These are phyloP conservation scores for Drosophila subsilvestris DNA, from an alignment of 2,888 invertebrate species.

Conservation along the genomic window DNA sequence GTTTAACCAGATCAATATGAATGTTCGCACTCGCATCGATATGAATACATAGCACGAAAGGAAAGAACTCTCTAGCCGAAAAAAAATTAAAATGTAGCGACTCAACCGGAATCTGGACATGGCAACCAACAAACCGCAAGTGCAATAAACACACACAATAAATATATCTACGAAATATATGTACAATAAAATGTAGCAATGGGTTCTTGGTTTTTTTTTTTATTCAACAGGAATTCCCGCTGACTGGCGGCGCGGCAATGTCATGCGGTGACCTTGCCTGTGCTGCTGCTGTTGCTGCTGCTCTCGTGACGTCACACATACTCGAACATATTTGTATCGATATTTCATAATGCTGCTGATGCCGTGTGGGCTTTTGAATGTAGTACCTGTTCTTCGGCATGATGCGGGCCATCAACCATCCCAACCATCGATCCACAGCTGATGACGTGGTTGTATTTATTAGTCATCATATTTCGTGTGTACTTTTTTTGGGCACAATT, in stretches of 20 bases:
- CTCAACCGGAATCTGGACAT: constrained; percentile 48
- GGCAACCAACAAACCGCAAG: constrained; percentile 36
- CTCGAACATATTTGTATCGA: constrained; percentile 24
- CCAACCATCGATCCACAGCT: not conserved
- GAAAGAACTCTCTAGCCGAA: constrained; percentile 14
- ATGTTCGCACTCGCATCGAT: constrained; percentile 1
- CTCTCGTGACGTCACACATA: constrained; percentile 60
- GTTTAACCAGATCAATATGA: constrained; percentile 67
- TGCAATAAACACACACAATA: constrained; percentile 39
- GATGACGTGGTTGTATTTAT: constrained; percentile 12
- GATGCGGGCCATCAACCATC: constrained; percentile 32
- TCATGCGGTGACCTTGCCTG: constrained; percentile 54
- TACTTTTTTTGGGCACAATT: constrained; percentile 13
- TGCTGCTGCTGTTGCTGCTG: constrained; percentile 13
- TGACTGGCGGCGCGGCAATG: constrained; percentile 61
- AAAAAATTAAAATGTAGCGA: constrained; percentile 7
- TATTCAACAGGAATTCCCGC: constrained; percentile 71
- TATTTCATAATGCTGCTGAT: constrained; percentile 39
- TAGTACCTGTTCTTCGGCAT: constrained; percentile 49
- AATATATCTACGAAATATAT: not conserved
- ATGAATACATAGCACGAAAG: no score
- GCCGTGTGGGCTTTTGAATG: constrained; percentile 31
- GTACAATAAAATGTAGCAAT: constrained; percentile 26
- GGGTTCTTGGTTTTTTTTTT: constrained; percentile 26
- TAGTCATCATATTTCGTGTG: constrained; percentile 5